A percentile compares a stretch with the other conserved stretches of the same genome.
phyloP scores from a whole-genome alignment of 2,888 invertebrate species.

The Cantharis rustica region DNA sequence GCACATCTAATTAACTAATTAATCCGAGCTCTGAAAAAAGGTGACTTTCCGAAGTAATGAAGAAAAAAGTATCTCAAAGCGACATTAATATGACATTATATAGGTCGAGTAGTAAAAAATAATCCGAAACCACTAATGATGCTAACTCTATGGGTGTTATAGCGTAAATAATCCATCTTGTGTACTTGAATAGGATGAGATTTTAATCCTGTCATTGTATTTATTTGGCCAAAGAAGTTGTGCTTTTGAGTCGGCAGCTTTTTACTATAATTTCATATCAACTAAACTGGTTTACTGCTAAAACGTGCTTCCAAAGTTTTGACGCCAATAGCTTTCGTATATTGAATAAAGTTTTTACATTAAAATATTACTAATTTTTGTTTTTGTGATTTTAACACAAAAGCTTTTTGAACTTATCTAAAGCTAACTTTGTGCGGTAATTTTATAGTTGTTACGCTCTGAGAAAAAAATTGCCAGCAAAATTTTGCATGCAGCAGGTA shows the following conservation, averaged over 20 bases:
- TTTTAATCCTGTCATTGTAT: conserved; percentile 54
- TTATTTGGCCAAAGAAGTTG: conserved; percentile 22
- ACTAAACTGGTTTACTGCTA: conserved; percentile 35
- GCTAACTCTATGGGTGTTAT: conserved; percentile 44
- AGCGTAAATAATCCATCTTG: conserved; percentile 54
- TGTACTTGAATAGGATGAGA: conserved; percentile 54
- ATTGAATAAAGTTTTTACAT: conserved; percentile 23
- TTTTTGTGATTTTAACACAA: conserved; percentile 1
- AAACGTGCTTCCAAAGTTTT: conserved; percentile 22
- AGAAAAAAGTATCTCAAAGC: not conserved
- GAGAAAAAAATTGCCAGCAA: not conserved
- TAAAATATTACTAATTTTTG: conserved; percentile 9
- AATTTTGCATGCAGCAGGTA: not conserved
- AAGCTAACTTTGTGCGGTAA: not conserved
- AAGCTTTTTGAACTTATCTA: not conserved
- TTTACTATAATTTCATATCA: conserved; percentile 10
- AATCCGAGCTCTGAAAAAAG: not conserved
- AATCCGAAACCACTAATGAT: conserved; percentile 45
- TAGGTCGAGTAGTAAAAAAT: not conserved
- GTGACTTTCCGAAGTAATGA: not conserved
- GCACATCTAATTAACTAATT: not conserved
- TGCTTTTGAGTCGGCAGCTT: conserved; percentile 2
- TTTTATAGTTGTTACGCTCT: not conserved
- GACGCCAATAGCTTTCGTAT: conserved; percentile 21
- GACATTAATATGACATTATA: not conserved